Percentiles rank a stretch among this genome's conserved stretches.
Conservation (phyloP, 2,797 vertebrate genomes). For the Coreius guichenoti region DNA sequence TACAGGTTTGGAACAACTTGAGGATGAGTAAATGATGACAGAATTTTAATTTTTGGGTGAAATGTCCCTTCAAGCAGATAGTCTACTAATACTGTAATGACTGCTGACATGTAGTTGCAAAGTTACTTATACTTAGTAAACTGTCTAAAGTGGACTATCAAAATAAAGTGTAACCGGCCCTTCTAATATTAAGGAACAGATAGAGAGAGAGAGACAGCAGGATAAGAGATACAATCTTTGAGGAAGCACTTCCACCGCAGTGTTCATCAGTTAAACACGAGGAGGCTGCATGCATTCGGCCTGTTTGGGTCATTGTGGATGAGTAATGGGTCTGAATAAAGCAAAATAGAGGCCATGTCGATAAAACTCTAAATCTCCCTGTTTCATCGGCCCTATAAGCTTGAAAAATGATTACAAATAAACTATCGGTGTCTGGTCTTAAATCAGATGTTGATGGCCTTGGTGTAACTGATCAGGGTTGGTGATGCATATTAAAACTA, state of each 20-base stretch:
- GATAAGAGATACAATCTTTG: conserved; percentile 32
- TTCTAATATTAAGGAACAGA: too few relatives aligned
- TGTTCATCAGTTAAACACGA: conserved; percentile 31
- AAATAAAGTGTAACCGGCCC: too few relatives aligned
- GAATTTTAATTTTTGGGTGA: too few relatives aligned
- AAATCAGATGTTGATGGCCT: conserved; percentile 27
- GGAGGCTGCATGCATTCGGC: not conserved
- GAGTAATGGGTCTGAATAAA: conserved; percentile 72
- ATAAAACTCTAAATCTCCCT: conserved; percentile 68
- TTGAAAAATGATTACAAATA: conserved; percentile 52
- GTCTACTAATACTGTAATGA: too few relatives aligned
- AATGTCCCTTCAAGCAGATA: too few relatives aligned
- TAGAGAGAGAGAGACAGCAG: not conserved
- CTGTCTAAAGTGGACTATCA: too few relatives aligned
- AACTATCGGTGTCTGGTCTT: conserved; percentile 18
- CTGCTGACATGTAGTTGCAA: too few relatives aligned
- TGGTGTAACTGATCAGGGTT: conserved; percentile 5
- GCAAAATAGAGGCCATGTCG: conserved; percentile 67
- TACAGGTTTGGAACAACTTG: too few relatives aligned
- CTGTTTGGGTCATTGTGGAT: conserved; percentile 45
- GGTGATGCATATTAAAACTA: not conserved
- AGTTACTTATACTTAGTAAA: too few relatives aligned
- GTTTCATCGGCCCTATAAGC: conserved; percentile 46
- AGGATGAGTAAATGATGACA: too few relatives aligned
- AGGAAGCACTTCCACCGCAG: conserved; percentile 5